Evolutionary conservation across 2,888 invertebrate species (phyloP), one percentile per base, ranked within the genome.

Genomic region (Diarsia rubi): DNA sequence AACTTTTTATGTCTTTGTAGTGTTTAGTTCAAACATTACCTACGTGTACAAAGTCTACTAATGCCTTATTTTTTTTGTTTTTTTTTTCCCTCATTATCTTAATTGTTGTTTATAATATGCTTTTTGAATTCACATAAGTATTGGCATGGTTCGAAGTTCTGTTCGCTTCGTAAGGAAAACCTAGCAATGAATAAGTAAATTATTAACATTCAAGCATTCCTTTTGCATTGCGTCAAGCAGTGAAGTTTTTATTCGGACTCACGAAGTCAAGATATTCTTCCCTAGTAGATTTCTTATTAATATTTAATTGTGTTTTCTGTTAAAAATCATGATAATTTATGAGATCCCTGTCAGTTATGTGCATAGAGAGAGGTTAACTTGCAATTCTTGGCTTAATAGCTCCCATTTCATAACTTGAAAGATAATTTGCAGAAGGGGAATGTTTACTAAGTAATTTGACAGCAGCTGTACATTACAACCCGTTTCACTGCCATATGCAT

Each of bases 171-270:
- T 62, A 67, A 67, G 69, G 63, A 84, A 71, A 73, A 79, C 70
- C 68, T 74, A 60, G 80, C 52, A 73, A 42, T 47, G 63, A 73
- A 69, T 80, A 75, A 72, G 62, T 80, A 62, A 75, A 80, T 75
- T 72, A 75, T 75, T 75, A 83, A 75, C 75, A 62, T 68, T 69
- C 75, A 75, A 83, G 72, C 81, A 80, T 84, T 84, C 84, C 81
- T 75, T 75, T 70, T 37, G 54, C 60, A 73, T 81, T 84, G 63
- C 82, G 81, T 82, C 81, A 80, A 82, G 66, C 72, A 72, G 49
- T 74, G 62, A 64, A 65, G 73, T 74, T 83, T 79, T 82, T 74
- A 71, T 80, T 83, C 66, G 63, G 54, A 37, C 37, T 64, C 47
- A 52, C 44, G 45, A 42, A 60, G 16, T 72, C 27, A 64, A 65